Base-by-base conservation (phyloP, 1,140 invertebrate species). In the Bombus consobrinus region DNA sequence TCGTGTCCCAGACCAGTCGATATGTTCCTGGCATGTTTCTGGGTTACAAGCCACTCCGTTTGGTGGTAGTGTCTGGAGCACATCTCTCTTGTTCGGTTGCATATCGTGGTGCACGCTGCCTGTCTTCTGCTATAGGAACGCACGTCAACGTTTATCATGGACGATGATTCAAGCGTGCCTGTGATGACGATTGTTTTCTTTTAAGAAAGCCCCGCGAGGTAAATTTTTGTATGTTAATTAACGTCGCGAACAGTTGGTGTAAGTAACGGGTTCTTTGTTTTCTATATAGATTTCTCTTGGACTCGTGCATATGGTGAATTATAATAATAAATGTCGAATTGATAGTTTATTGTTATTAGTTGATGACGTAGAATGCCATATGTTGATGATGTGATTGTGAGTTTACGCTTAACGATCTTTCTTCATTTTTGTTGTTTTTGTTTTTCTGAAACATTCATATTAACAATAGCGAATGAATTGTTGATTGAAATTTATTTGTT, bases 41-140 rank as follows among this genome's bases (percentile, higher is more conserved):
- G 81, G 84, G 82, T 89, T 90, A 88, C 71, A 12, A 75, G 72
- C 64, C 91, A 91, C 83, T 92, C 88, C 43, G 86, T 90, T 74
- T 85, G 32, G 86, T 69, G 87, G 87, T 89, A 89, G 87, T 89
- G 75, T 82, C 71, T 81, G 84, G 85, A 81, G 76, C 90, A 73
- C 78, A 87, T 87, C 88, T 85, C 72, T 74, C 41, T 43, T 22
- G 62, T 73, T 73, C 73, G 13, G 25, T 28, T 69, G 69, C 13
- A 81, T 43, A 73, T 39, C 13, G 74, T 25, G n/a, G 43, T 28
- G 6, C 28, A 74, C 4, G 18, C 74, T 43, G 62, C 37, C 32
- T 62, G 79, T 62, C 15, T 37, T 32, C 53, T 39, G 43, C 69
- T 32, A 62, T n/a, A 43, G 12, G 68, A 34, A 72, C 47, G 10